Evolutionary conservation across 2,797 vertebrate genomes (phyloP).

Genomic region (Oophaga sylvatica): DNA sequence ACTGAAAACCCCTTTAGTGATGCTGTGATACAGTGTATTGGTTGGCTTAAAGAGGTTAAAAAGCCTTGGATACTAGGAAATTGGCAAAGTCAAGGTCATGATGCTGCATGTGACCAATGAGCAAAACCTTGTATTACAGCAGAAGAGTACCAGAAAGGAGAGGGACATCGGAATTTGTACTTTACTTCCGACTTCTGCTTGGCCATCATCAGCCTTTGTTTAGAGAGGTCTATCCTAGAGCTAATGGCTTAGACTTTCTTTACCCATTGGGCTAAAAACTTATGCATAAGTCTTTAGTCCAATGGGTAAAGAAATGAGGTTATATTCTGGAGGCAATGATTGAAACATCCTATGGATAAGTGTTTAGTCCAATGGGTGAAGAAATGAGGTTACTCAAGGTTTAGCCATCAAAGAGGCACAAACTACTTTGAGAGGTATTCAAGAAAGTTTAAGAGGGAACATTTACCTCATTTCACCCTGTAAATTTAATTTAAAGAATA

Average conservation of each 20-base stretch:
- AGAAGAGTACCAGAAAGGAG: too few relatives aligned
- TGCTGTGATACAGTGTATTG: too few relatives aligned
- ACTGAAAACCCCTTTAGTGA: too few relatives aligned
- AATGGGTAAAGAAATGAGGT: background rate
- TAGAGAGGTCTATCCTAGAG: background rate
- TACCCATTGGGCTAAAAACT: too few relatives aligned
- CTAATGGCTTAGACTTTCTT: background rate
- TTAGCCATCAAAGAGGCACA: background rate
- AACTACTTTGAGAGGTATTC: background rate
- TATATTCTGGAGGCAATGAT: too few relatives aligned
- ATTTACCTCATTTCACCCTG: constrained; percentile 8
- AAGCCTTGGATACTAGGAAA: too few relatives aligned
- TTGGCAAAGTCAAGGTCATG: too few relatives aligned
- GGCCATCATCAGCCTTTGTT: background rate
- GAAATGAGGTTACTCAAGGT: background rate
- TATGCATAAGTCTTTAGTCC: background rate
- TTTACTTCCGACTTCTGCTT: background rate
- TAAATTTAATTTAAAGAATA: background rate
- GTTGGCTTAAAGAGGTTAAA: too few relatives aligned
- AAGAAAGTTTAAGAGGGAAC: background rate
- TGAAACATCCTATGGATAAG: too few relatives aligned
- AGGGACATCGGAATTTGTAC: background rate
- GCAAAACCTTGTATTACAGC: too few relatives aligned
- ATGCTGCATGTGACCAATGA: too few relatives aligned
- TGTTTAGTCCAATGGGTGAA: background rate